Evolutionary conservation across 1,140 invertebrate genomes (phyloP).

Genomic region (Trinorchestia longiramus): DNA sequence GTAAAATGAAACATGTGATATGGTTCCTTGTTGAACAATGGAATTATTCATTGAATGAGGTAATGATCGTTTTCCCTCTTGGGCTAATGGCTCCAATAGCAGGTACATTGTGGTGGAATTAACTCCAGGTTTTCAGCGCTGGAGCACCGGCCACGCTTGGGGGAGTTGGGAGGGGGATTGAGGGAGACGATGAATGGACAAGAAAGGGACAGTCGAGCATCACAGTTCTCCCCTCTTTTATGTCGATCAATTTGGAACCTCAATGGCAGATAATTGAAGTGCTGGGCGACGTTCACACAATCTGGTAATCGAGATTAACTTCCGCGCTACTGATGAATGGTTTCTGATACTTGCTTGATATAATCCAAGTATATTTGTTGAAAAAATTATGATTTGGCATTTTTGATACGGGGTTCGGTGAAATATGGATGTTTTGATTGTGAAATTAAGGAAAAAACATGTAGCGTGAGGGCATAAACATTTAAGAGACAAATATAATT

Average conservation of each 20-base stretch:
- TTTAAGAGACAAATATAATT: too few relatives aligned
- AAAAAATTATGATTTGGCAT: too few relatives aligned
- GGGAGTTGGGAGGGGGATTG: too few relatives aligned
- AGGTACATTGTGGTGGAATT: neutral
- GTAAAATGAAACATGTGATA: neutral
- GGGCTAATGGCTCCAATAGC: neutral
- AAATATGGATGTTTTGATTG: too few relatives aligned
- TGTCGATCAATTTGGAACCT: neutral
- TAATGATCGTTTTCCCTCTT: neutral
- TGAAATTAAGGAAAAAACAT: too few relatives aligned
- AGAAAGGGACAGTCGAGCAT: neutral
- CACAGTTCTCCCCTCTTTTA: conserved; percentile 14
- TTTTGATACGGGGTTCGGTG: too few relatives aligned
- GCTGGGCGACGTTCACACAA: neutral
- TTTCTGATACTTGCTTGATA: neutral
- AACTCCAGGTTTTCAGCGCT: neutral
- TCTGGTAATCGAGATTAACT: neutral
- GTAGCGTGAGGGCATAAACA: too few relatives aligned
- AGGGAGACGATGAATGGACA: neutral
- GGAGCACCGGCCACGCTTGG: neutral
- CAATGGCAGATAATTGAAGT: conserved; percentile 42
- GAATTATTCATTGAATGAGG: neutral
- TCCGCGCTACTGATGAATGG: neutral
- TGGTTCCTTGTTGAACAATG: too few relatives aligned
- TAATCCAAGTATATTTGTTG: too few relatives aligned